These are phyloP conservation scores for Drosophila melanica DNA, from an alignment of 1,140 invertebrate genomes.

Conservation along the genomic window DNA sequence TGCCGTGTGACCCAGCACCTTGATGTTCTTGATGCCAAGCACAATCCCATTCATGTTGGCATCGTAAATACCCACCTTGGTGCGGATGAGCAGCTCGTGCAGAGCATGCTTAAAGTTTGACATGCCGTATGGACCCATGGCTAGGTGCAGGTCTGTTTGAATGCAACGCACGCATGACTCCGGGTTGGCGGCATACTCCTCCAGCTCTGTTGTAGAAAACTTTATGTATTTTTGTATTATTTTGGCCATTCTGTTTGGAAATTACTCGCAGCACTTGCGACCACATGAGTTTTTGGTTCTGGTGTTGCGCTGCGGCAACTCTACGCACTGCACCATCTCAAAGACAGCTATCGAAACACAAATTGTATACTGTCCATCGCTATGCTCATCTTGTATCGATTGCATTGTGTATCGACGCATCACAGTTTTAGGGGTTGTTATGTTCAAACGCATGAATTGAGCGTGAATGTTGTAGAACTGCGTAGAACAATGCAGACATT, in stretches of 20 bases:
- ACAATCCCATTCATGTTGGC: constrained; percentile 85
- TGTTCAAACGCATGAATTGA: constrained; percentile 22
- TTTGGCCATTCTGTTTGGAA: constrained; percentile 64
- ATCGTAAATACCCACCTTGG: constrained; percentile 84
- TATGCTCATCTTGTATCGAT: constrained; percentile 3
- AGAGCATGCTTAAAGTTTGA: constrained; percentile 84
- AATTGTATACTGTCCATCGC: neutral
- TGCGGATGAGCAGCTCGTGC: constrained; percentile 82
- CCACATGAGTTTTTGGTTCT: constrained; percentile 56
- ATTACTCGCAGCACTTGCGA: constrained; percentile 14
- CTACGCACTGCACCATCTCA: neutral
- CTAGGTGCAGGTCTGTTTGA: constrained; percentile 84
- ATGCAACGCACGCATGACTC: constrained; percentile 85
- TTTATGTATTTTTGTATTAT: constrained; percentile 79
- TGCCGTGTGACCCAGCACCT: constrained; percentile 84
- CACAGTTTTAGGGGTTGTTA: constrained; percentile 22
- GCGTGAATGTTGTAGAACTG: constrained; percentile 7
- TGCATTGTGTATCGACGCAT: neutral
- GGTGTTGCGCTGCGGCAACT: constrained; percentile 20
- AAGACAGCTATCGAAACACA: constrained; percentile 3
- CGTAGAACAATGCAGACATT: neutral
- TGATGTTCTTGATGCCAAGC: constrained; percentile 86
- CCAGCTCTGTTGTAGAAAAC: constrained; percentile 70
- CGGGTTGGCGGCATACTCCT: constrained; percentile 81
- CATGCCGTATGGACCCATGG: constrained; percentile 85